Evolutionary conservation across 1,140 invertebrate species (phyloP).

Genomic region (Forficula auricularia): DNA sequence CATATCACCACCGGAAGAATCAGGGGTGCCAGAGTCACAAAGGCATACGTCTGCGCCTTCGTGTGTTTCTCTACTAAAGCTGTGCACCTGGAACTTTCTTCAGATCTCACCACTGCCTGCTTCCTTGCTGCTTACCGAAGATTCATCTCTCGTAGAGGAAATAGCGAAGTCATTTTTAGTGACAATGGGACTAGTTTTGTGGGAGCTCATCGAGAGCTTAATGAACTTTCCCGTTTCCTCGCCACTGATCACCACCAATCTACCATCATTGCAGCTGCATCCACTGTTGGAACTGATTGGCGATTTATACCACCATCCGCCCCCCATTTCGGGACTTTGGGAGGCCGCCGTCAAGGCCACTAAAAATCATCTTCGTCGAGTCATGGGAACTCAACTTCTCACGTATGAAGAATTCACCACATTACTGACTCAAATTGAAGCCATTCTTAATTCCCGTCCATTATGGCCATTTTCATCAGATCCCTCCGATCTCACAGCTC

Average conservation of each 20-base stretch:
- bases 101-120: slow-evolving; percentile 1
- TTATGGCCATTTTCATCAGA: slow-evolving; percentile 11
- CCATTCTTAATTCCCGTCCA: slow-evolving; percentile 16
- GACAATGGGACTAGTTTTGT: slow-evolving; percentile 16
- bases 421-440: slow-evolving; percentile 13
- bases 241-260: too few relatives aligned
- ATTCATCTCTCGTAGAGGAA: slow-evolving; percentile 12
- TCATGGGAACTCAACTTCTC: slow-evolving; percentile 14
- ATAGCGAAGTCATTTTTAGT: slow-evolving; percentile 10
- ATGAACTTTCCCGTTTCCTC: too few relatives aligned
- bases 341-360: slow-evolving; percentile 20
- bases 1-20: too few relatives aligned
- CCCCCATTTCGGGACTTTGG: slow-evolving; percentile 23
- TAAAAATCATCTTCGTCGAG: slow-evolving; percentile 19
- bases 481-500: slow-evolving; percentile 8
- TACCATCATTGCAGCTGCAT: too few relatives aligned
- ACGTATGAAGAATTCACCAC: slow-evolving; percentile 20
- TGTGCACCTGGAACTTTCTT: slow-evolving; percentile 4
- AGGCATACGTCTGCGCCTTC: too few relatives aligned
- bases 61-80: slow-evolving; percentile 8
- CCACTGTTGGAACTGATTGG: slow-evolving; percentile 8
- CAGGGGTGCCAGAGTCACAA: too few relatives aligned
- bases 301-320: slow-evolving; percentile 15
- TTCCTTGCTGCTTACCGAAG: slow-evolving; percentile 10
- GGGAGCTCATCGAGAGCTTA: not conserved